Conservation (phyloP, 2,888 invertebrate species). For the Baronia brevicornis region DNA sequence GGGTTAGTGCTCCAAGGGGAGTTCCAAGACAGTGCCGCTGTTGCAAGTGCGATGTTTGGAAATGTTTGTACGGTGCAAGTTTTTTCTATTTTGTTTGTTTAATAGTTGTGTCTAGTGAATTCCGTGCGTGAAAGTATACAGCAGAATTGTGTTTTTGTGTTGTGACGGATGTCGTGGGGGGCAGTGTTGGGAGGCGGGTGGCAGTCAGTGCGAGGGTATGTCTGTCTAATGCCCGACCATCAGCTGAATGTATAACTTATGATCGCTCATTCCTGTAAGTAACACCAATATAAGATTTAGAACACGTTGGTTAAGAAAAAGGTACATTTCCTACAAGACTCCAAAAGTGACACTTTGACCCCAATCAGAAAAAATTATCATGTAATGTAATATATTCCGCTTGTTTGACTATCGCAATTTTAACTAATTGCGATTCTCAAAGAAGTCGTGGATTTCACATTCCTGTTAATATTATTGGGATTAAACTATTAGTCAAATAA, state of each 20-base stretch:
- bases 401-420: no score
- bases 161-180: slow-evolving; percentile 38
- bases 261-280: slow-evolving; percentile 20
- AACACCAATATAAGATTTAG: no score
- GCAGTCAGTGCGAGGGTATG: slow-evolving; percentile 8
- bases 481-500: no score
- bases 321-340: no score
- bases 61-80: slow-evolving; percentile 44
- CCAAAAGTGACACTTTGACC: no score
- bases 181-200: slow-evolving; percentile 6
- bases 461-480: no score
- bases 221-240: slow-evolving; percentile 2
- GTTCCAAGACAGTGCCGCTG: slow-evolving; percentile 45
- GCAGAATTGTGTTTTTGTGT: slow-evolving; percentile 52
- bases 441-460: no score
- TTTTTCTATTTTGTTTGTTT: slow-evolving; percentile 51
- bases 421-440: no score
- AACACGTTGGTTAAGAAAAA: no score
- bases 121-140: slow-evolving; percentile 51
- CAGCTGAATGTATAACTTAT: slow-evolving; percentile 11
- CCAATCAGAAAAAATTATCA: no score
- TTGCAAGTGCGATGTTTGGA: slow-evolving; percentile 43
- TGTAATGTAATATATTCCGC: no score
- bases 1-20: slow-evolving; percentile 61
- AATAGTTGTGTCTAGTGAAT: slow-evolving; percentile 34